Evolutionary conservation across 1,140 invertebrate genomes (phyloP).

Genomic region (Coenobita brevimanus): DNA sequence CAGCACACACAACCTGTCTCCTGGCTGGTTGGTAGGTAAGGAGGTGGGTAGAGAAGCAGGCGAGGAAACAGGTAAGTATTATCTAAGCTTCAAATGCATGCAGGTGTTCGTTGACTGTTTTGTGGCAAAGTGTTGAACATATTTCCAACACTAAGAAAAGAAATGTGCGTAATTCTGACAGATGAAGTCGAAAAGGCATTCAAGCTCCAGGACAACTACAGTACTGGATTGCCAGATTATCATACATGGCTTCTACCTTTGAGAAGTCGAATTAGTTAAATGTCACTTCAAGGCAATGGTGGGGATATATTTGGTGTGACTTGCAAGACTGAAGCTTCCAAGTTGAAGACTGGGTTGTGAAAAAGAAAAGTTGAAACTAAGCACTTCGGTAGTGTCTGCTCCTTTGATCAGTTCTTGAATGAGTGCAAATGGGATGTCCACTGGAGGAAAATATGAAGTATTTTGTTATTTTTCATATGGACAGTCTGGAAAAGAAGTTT

Average conservation of each 20-base stretch:
- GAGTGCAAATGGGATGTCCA: conserved; percentile 3
- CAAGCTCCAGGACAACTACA: too few relatives aligned
- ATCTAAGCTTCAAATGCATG: too few relatives aligned
- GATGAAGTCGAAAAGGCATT: too few relatives aligned
- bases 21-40: too few relatives aligned
- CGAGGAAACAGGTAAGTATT: too few relatives aligned
- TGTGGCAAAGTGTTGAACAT: too few relatives aligned
- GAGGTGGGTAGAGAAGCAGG: too few relatives aligned
- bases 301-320: background rate
- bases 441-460: conserved; percentile 1
- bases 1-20: too few relatives aligned
- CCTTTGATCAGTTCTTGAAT: background rate
- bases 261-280: background rate
- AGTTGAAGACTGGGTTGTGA: conserved; percentile 19
- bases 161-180: too few relatives aligned
- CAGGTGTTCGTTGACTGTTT: too few relatives aligned
- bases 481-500: background rate
- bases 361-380: conserved; percentile 4
- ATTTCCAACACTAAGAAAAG: too few relatives aligned
- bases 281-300: background rate
- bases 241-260: background rate
- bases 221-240: too few relatives aligned
- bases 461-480: conserved; percentile 5
- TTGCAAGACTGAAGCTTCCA: background rate
- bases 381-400: background rate